phyloP scores from a whole-genome alignment of 2,888 invertebrate genomes.

The Bellardia bayeri region DNA sequence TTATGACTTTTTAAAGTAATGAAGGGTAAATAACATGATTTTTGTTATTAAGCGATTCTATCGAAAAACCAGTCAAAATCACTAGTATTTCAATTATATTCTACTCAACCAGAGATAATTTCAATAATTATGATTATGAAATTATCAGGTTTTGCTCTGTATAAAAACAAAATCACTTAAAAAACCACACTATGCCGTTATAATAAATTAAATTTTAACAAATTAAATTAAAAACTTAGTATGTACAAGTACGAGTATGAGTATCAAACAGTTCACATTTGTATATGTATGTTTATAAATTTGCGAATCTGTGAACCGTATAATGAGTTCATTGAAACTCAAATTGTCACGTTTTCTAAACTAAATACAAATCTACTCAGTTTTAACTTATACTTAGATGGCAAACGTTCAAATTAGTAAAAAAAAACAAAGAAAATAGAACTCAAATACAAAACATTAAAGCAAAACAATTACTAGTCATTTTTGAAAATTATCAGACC shows the following conservation, averaged over 20 bases:
- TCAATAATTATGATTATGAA: background rate
- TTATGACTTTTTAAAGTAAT: no score
- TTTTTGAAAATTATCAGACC: constrained; percentile 2
- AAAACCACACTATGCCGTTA: constrained; percentile 15
- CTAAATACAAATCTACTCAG: background rate
- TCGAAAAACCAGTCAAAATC: no score
- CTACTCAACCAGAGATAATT: background rate
- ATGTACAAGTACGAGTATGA: no score
- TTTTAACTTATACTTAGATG: background rate
- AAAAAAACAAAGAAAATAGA: background rate
- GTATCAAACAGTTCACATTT: background rate
- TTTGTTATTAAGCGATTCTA: no score
- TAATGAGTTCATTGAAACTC: constrained; percentile 54
- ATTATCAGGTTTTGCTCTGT: constrained; percentile 23
- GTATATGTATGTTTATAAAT: background rate
- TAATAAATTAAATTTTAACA: background rate
- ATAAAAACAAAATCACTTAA: constrained; percentile 3
- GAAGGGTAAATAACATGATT: no score
- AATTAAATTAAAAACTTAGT: background rate
- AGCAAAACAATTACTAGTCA: background rate
- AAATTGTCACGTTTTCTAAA: constrained; percentile 50
- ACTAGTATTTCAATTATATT: no score
- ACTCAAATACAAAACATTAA: background rate
- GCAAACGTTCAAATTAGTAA: background rate
- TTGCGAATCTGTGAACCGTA: constrained; percentile 33